Base-by-base conservation (phyloP, 1,140 invertebrate species). In the Caerostris darwini region DNA sequence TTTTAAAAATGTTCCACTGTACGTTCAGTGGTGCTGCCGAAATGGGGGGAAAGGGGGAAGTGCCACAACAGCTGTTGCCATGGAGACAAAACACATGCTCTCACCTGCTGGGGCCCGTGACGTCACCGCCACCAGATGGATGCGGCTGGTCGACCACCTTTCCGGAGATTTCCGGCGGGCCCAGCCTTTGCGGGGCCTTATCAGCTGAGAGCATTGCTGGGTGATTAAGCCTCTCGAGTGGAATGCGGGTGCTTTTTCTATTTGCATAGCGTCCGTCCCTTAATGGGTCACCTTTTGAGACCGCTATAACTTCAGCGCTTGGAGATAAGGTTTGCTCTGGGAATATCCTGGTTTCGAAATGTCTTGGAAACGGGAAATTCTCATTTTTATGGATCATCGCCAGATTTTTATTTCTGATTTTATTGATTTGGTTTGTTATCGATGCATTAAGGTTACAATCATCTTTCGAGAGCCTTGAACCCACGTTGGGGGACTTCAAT, bases 91-190 rank as follows among this genome's bases (percentile, higher is more conserved):
- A 93, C 83, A 86, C n/a, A 77, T 54, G 83, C 34, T 77, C 61
- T 87, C 92, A 93, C 83, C 92, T 93, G 92, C 10, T 77, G 14
- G 50, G 17, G 34, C 34, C 34, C 6, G 53, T 93, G 92, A 93
- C 92, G 92, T 93, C 90, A 91, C n/a, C 3, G n/a, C 59, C 59
- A 87, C 86, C 91, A 93, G 82, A 86, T 93, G 92, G 92, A 81
- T 12, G 5, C 61, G 14, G 87, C 90, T 92, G 90, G 57, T 61
- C 77, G 90, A 59, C 90, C 71, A 91, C 90, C 59, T 85, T 92
- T 50, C 90, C 90, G 90, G 71, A 91, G 82, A 82, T 53, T 67
- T 88, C 86, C 6, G 5, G 7, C 57, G 34, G n/a, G 3, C 71
- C 12, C 6, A 34, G n/a, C 59, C 19, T n/a, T 34, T 34, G 34